Conservation (phyloP, 2,113 vertebrate species). For the Callospermophilus lateralis region DNA sequence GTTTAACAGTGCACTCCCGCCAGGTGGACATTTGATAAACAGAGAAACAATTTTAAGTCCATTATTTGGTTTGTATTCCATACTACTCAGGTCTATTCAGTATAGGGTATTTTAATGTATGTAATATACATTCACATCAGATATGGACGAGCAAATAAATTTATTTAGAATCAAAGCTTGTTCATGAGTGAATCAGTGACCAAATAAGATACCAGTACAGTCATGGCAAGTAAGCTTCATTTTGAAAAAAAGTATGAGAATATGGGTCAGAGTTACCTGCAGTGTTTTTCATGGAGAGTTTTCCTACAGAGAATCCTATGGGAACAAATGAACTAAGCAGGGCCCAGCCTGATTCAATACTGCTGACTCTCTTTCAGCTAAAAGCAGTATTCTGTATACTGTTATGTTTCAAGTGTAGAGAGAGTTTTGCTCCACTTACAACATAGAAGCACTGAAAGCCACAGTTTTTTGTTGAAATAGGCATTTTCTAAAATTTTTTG, state of each 20-base stretch:
- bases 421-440: background rate
- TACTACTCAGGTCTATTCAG: background rate
- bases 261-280: background rate
- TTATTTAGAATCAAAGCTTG: background rate
- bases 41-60: background rate
- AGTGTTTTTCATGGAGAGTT: background rate
- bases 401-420: background rate
- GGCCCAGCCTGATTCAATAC: background rate
- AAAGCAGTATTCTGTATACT: rapidly evolving
- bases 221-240: background rate
- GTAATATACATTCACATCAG: background rate
- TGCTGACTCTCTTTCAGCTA: background rate
- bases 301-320: too few relatives aligned
- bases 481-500: background rate
- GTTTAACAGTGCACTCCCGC: background rate
- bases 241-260: background rate
- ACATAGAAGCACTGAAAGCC: background rate
- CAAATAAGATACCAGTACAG: background rate
- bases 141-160: background rate
- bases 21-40: background rate
- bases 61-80: background rate
- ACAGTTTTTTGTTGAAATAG: background rate
- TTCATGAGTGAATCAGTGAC: background rate
- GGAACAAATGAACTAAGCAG: background rate
- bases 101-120: background rate